Evolutionary conservation across 2,797 vertebrate genomes (phyloP).

Genomic region (Notolepis coatsorum): DNA sequence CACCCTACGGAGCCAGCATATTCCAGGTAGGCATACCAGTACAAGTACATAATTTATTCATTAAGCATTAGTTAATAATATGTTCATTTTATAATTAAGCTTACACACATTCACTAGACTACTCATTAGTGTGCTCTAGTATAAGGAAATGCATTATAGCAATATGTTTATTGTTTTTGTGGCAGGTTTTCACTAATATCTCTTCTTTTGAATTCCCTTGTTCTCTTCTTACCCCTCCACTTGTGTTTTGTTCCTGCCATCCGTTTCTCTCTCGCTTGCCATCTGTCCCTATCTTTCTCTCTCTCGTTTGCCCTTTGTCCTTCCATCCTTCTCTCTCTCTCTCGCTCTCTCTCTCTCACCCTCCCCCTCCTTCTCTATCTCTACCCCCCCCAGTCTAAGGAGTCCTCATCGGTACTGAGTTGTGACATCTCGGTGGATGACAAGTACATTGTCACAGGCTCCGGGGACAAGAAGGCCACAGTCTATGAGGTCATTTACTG

Average conservation of each 20-base stretch:
- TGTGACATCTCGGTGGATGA: constrained; percentile 89
- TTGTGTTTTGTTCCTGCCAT: neutral
- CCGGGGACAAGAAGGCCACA: constrained; percentile 88
- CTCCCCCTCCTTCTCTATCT: too few relatives aligned
- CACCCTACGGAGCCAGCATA: constrained; percentile 89
- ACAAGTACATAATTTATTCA: neutral
- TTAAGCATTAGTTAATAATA: too few relatives aligned
- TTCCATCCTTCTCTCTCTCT: too few relatives aligned
- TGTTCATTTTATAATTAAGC: too few relatives aligned
- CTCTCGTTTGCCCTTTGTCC: too few relatives aligned
- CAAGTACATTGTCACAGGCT: constrained; percentile 88
- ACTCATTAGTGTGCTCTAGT: too few relatives aligned
- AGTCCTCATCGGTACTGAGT: constrained; percentile 86
- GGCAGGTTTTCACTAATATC: neutral
- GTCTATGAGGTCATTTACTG: constrained; percentile 89
- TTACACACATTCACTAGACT: too few relatives aligned
- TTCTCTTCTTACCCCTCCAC: neutral
- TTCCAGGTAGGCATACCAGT: constrained; percentile 80
- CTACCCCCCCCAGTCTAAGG: constrained; percentile 81
- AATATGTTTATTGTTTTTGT: too few relatives aligned
- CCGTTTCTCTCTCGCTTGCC: neutral
- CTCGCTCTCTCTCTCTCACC: too few relatives aligned
- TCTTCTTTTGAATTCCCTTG: neutral
- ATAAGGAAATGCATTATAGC: too few relatives aligned
- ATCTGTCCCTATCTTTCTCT: too few relatives aligned